Evolutionary conservation across 2,888 invertebrate genomes (phyloP).

Genomic region (Syrphus vitripennis): DNA sequence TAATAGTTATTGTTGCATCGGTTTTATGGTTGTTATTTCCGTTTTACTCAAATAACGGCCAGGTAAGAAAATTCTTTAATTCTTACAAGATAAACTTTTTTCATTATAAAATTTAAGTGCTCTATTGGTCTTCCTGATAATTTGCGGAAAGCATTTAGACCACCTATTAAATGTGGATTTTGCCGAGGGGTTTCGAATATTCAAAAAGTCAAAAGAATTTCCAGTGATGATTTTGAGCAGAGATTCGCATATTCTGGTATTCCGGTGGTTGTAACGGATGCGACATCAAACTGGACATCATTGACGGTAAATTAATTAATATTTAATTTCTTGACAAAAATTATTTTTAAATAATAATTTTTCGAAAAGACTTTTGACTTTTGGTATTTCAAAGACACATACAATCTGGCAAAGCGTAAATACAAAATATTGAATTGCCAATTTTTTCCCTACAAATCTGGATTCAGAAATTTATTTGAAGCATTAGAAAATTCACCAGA

Average conservation of each 20-base stretch:
- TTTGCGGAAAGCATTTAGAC: constrained; percentile 84
- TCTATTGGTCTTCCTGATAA: constrained; percentile 75
- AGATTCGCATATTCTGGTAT: constrained; percentile 88
- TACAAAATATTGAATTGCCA: constrained; percentile 88
- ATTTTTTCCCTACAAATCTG: constrained; percentile 96
- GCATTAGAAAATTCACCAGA: constrained; percentile 90
- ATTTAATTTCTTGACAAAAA: background rate
- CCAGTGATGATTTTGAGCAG: constrained; percentile 87
- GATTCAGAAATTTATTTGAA: constrained; percentile 89
- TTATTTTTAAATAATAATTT: background rate
- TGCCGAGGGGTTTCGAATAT: constrained; percentile 86
- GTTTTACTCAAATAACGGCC: constrained; percentile 18
- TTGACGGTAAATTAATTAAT: constrained; percentile 80
- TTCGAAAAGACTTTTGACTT: constrained; percentile 87
- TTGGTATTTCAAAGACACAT: constrained; percentile 90
- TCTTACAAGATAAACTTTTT: background rate
- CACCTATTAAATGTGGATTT: constrained; percentile 91
- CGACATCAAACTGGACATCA: constrained; percentile 91
- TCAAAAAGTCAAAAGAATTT: constrained; percentile 85
- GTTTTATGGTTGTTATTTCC: background rate
- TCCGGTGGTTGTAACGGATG: constrained; percentile 94
- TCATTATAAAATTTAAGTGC: constrained; percentile 72
- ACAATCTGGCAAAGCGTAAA: constrained; percentile 84
- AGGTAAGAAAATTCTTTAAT: background rate
- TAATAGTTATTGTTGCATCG: background rate